Percentiles rank a stretch among this genome's conserved stretches.
Evolutionary conservation across 2,888 invertebrate genomes (phyloP).

Genomic region (Tenthredo scrophulariae): DNA sequence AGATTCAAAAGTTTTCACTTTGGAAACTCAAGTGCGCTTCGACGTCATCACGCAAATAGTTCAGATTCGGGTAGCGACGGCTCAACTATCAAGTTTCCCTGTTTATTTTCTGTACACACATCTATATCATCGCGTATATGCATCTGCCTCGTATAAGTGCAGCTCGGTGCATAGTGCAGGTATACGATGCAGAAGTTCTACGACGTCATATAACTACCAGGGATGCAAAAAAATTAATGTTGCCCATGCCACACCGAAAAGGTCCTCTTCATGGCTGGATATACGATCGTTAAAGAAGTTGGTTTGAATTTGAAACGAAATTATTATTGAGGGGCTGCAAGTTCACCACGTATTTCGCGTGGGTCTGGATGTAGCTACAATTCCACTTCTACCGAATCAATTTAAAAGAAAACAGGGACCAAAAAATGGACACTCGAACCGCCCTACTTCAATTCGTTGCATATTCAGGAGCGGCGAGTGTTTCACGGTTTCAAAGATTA

Average conservation of each 20-base stretch:
- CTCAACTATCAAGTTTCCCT: constrained; percentile 13
- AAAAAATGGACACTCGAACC: constrained; percentile 29
- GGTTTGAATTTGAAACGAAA: constrained; percentile 13
- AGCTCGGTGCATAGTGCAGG: not conserved
- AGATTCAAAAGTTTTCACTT: constrained; percentile 33
- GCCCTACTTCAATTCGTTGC: constrained; percentile 42
- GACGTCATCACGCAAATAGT: not conserved
- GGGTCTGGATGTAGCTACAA: not conserved
- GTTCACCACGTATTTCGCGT: not conserved
- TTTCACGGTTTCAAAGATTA: constrained; percentile 35
- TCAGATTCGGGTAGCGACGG: not conserved
- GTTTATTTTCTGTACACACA: not conserved
- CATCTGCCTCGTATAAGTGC: not conserved
- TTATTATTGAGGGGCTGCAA: not conserved
- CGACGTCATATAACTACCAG: too few species aligned
- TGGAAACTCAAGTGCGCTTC: not conserved
- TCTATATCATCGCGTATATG: not conserved
- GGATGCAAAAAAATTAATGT: constrained; percentile 1
- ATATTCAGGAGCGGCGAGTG: constrained; percentile 47
- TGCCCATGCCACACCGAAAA: not conserved
- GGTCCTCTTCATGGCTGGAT: not conserved
- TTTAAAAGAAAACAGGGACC: not conserved
- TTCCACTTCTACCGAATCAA: constrained; percentile 17
- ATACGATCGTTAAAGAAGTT: not conserved
- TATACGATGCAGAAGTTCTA: not conserved